Evolutionary conservation across 1,140 invertebrate genomes (phyloP).

Genomic region (Cydia pomonella): DNA sequence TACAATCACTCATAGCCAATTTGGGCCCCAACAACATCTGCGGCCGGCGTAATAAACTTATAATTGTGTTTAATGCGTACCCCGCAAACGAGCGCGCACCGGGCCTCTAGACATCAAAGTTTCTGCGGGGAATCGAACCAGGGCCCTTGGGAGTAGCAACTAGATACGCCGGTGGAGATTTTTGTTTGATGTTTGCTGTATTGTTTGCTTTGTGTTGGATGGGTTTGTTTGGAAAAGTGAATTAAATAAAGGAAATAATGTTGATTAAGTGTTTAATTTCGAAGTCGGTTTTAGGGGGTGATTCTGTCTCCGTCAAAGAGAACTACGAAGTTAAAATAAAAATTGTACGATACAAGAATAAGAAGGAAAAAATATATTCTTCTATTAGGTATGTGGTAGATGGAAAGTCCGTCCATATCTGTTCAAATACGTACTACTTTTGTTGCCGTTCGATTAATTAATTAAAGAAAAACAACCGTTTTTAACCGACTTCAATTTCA

Average conservation of each 20-base stretch:
- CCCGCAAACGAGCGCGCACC: slow-evolving; percentile 10
- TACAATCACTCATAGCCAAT: slow-evolving; percentile 31
- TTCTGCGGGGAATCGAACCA: slow-evolving; percentile 13
- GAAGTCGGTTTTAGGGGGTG: not conserved
- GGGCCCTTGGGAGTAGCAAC: slow-evolving; percentile 21
- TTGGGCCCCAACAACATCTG: slow-evolving; percentile 34
- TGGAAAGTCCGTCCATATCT: not conserved
- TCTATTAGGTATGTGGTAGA: not conserved
- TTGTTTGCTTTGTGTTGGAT: slow-evolving; percentile 27
- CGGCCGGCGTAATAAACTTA: slow-evolving; percentile 35
- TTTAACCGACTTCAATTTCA: too few species aligned
- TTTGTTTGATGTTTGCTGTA: slow-evolving; percentile 27
- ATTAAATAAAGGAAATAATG: slow-evolving; percentile 23
- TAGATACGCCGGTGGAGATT: slow-evolving; percentile 27
- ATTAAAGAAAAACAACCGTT: too few species aligned
- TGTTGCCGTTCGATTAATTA: not conserved
- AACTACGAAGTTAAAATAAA: too few species aligned
- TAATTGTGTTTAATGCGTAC: slow-evolving; percentile 38
- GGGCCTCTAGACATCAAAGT: slow-evolving; percentile 27
- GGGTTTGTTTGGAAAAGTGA: slow-evolving; percentile 25
- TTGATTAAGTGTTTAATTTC: slow-evolving; percentile 17
- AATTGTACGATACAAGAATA: too few species aligned
- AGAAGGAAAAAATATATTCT: too few species aligned
- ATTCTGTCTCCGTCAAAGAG: not conserved
- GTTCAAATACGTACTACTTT: too few species aligned